Percentiles rank a stretch among this genome's conserved stretches.
These are phyloP conservation scores for Standfussiana lucernea DNA, from an alignment of 2,888 invertebrate species.

Conservation along the genomic window DNA sequence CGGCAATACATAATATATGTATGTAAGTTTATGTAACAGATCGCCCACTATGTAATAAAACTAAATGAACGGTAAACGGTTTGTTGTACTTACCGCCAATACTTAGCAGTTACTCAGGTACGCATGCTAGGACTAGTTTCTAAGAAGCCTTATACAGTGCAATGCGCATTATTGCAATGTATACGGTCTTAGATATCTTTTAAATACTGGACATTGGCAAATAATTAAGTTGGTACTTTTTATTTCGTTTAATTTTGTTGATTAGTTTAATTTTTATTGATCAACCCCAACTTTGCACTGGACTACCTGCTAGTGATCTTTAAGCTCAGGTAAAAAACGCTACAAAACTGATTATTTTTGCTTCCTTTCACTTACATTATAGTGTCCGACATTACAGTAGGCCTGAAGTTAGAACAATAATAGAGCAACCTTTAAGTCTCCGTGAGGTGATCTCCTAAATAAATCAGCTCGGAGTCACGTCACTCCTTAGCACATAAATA, in stretches of 20 bases:
- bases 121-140: conserved; percentile 39
- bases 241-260: neutral
- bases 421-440: conserved; percentile 74
- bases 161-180: conserved; percentile 43
- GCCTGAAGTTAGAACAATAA: conserved; percentile 63
- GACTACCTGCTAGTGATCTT: neutral
- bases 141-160: conserved; percentile 55
- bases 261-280: neutral
- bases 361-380: neutral
- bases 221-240: neutral
- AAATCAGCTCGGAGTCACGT: conserved; percentile 79
- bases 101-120: conserved; percentile 23
- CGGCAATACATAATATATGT: conserved; percentile 23
- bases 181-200: conserved; percentile 32
- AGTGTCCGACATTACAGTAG: conserved; percentile 13
- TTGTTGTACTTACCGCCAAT: conserved; percentile 45
- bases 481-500: conserved; percentile 80
- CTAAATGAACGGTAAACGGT: conserved; percentile 55
- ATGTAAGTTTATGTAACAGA: conserved; percentile 50
- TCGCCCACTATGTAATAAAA: conserved; percentile 42
- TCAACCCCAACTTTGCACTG: neutral
- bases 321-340: neutral
- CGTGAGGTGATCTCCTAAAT: conserved; percentile 77
- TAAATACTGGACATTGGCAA: conserved; percentile 24
- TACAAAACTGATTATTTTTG: neutral